These are phyloP conservation scores for Chaetops frenatus DNA, from an alignment of 2,113 vertebrate species.

Conservation along the genomic window DNA sequence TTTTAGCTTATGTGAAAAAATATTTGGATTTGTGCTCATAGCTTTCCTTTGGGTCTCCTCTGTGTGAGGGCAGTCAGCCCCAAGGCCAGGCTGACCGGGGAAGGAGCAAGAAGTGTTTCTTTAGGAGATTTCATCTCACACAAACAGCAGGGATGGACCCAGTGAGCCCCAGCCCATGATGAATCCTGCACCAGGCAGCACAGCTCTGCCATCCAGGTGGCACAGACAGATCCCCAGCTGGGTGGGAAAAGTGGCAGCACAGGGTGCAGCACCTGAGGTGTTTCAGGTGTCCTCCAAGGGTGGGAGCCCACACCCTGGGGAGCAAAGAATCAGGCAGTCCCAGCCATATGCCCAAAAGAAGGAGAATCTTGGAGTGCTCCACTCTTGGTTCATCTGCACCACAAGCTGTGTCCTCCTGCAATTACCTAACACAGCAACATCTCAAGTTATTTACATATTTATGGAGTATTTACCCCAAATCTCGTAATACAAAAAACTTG, in stretches of 20 bases:
- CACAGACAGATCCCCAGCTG: neutral
- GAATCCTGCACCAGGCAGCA: neutral
- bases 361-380: fast-evolving
- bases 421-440: neutral
- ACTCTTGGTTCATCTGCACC: neutral
- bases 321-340: neutral
- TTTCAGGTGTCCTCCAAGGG: neutral
- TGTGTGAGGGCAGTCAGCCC: neutral
- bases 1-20: neutral
- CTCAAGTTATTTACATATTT: conserved; percentile 36
- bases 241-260: neutral
- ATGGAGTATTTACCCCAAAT: conserved; percentile 36
- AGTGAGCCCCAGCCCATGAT: fast-evolving
- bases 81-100: neutral
- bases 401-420: neutral
- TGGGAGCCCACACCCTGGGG: neutral
- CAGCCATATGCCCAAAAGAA: neutral
- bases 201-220: neutral
- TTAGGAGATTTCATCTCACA: neutral
- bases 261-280: neutral
- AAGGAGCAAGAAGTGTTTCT: neutral
- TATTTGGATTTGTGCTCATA: neutral
- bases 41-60: neutral
- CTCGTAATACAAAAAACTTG: neutral
- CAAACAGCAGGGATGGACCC: neutral